Evolutionary conservation across 2,797 vertebrate species (phyloP).

Genomic region (Nasua narica): DNA sequence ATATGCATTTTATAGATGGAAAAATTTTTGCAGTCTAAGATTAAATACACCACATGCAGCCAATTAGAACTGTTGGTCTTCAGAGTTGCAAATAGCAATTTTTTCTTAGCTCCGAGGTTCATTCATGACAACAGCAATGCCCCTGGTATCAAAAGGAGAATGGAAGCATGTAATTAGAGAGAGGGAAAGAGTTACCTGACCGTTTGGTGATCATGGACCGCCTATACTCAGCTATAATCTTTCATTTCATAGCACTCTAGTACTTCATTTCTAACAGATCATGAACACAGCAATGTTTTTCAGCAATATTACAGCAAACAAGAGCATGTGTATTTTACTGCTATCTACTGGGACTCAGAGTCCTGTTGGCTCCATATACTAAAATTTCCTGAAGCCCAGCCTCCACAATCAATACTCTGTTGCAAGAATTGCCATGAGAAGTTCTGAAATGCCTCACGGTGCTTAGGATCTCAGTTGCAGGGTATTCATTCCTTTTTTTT

Average conservation of each 20-base stretch:
- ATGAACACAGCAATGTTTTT: neutral
- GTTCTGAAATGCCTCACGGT: neutral
- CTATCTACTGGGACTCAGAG: neutral
- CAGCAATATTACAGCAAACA: neutral
- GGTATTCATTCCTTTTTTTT: neutral
- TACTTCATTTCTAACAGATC: neutral
- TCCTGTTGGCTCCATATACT: neutral
- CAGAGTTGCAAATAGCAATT: neutral
- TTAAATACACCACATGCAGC: neutral
- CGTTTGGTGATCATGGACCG: neutral
- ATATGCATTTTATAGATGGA: neutral
- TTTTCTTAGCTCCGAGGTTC: neutral
- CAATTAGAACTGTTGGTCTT: neutral
- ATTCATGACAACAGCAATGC: neutral
- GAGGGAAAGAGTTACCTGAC: neutral
- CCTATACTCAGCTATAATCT: too few relatives aligned
- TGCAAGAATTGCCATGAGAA: neutral
- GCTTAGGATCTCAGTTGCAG: neutral
- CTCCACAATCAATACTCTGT: neutral
- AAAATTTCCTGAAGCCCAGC: neutral
- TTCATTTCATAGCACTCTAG: neutral
- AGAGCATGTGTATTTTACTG: neutral
- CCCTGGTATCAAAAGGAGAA: neutral
- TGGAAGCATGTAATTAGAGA: neutral
- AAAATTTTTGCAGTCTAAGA: neutral